Evolutionary conservation across 2,797 vertebrate genomes (phyloP).

Genomic region (Falco concolor): DNA sequence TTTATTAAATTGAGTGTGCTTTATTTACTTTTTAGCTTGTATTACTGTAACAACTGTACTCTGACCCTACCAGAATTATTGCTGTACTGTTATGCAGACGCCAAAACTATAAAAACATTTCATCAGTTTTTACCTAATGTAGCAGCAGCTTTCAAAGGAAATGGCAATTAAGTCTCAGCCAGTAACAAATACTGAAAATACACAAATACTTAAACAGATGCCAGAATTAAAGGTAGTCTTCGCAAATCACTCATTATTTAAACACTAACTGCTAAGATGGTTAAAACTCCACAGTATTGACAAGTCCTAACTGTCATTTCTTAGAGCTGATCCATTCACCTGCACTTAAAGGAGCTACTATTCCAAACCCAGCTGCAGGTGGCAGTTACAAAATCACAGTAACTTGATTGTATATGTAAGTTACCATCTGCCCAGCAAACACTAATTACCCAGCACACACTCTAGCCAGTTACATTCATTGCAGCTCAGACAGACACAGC

Average conservation of each 20-base stretch:
- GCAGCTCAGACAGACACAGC: background rate
- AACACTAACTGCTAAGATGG: background rate
- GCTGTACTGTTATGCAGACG: background rate
- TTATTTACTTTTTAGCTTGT: background rate
- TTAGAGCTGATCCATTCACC: background rate
- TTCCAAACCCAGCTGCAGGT: background rate
- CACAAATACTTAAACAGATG: background rate
- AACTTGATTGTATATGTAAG: background rate
- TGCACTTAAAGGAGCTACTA: background rate
- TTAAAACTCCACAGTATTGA: background rate
- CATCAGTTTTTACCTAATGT: background rate
- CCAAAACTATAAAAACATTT: background rate
- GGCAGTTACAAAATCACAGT: background rate
- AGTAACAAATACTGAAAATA: background rate
- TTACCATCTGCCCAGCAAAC: background rate
- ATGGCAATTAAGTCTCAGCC: background rate
- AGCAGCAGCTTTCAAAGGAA: background rate
- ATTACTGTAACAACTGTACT: background rate
- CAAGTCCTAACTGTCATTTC: background rate
- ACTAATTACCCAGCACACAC: background rate
- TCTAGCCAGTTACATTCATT: background rate
- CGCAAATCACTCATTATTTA: background rate
- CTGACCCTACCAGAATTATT: background rate
- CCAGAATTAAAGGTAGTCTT: background rate
- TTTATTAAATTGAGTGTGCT: background rate